phyloP scores from a whole-genome alignment of 2,797 vertebrate genomes.

The Miichthys miiuy region DNA sequence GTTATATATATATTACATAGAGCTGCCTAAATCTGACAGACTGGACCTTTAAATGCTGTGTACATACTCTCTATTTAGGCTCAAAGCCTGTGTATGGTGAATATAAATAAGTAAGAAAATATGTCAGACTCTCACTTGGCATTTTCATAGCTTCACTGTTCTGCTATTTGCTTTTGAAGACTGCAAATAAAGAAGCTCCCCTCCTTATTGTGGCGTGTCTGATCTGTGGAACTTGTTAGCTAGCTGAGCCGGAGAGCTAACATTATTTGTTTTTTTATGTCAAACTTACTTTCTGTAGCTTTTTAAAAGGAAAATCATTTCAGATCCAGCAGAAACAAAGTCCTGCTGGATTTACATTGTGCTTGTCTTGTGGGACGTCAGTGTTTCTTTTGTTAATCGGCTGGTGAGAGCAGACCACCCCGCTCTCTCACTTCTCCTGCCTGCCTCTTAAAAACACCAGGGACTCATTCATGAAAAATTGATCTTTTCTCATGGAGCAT shows the following conservation, averaged over 20 bases:
- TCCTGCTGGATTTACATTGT: conserved; percentile 42
- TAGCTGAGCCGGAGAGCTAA: neutral
- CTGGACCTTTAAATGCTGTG: neutral
- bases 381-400: conserved; percentile 62
- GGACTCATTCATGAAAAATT: conserved; percentile 78
- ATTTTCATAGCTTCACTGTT: neutral
- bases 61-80: neutral
- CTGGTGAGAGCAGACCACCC: conserved; percentile 36
- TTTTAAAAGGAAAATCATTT: conserved; percentile 23
- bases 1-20: too few relatives aligned
- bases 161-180: conserved; percentile 5
- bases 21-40: too few relatives aligned
- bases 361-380: conserved; percentile 43
- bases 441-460: conserved; percentile 48
- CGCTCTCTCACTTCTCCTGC: conserved; percentile 20
- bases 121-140: neutral
- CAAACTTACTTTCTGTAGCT: conserved; percentile 13
- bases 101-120: neutral
- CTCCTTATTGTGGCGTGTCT: neutral
- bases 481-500: conserved; percentile 72
- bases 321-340: conserved; percentile 10
- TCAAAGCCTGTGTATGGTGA: neutral
- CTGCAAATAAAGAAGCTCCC: neutral
- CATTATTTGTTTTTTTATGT: neutral
- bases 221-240: neutral